Evolutionary conservation across 2,888 invertebrate species (phyloP).

Genomic region (Merodon equestris): DNA sequence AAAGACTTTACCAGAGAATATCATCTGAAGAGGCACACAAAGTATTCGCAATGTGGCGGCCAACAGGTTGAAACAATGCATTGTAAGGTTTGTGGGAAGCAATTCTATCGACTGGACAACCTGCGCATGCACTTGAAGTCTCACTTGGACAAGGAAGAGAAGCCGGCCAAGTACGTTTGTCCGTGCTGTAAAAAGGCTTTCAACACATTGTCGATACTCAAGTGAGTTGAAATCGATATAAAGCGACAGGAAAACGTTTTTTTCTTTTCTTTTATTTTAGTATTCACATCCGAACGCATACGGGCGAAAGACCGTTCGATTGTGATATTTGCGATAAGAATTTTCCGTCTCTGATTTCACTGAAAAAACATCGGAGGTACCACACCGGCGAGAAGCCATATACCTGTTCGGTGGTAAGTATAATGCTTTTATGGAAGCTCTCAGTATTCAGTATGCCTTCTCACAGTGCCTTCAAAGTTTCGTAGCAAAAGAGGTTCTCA

Average conservation of each 20-base stretch:
- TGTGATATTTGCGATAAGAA: conserved; percentile 86
- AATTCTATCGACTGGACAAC: conserved; percentile 83
- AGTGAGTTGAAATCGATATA: conserved; percentile 60
- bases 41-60: conserved; percentile 76
- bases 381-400: conserved; percentile 84
- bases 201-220: conserved; percentile 82
- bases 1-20: conserved; percentile 87
- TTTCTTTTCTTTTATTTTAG: conserved; percentile 71
- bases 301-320: conserved; percentile 83
- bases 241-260: not conserved
- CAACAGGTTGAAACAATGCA: conserved; percentile 72
- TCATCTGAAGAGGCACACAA: conserved; percentile 82
- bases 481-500: conserved; percentile 90
- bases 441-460: not conserved
- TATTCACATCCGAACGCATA: conserved; percentile 85
- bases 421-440: not conserved
- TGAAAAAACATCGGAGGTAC: conserved; percentile 86
- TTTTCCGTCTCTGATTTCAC: conserved; percentile 86
- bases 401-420: conserved; percentile 82
- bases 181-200: conserved; percentile 84
- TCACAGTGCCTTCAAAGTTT: conserved; percentile 87
- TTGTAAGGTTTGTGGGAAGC: conserved; percentile 78
- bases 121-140: conserved; percentile 85
- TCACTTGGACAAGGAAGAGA: conserved; percentile 82
- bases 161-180: conserved; percentile 82